Conservation (phyloP, 2,888 invertebrate genomes). For the Acanthoscelides obtectus region DNA sequence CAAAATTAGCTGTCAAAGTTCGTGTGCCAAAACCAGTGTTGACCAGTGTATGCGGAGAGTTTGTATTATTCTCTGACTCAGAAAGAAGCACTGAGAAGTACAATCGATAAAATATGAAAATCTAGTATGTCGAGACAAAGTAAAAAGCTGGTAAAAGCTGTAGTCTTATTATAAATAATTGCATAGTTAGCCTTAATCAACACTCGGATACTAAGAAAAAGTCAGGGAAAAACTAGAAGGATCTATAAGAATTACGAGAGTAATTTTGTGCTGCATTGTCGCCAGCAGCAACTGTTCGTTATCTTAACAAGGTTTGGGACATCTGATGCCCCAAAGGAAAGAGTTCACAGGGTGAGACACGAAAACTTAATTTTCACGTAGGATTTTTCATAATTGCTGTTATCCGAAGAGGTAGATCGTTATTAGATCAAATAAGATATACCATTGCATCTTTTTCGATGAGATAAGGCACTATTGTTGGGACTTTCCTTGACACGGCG, state of each 20-base stretch:
- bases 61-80: too few species aligned
- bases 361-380: too few species aligned
- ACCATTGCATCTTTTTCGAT: too few species aligned
- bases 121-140: neutral
- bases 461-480: too few species aligned
- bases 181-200: neutral
- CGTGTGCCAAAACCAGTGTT: too few species aligned
- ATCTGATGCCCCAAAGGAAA: conserved; percentile 32
- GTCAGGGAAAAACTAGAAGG: neutral
- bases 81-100: neutral
- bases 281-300: conserved; percentile 39
- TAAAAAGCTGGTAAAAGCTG: neutral
- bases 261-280: conserved; percentile 18
- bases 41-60: too few species aligned
- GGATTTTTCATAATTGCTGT: too few species aligned
- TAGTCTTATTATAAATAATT: neutral
- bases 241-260: neutral
- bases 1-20: too few species aligned
- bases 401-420: too few species aligned
- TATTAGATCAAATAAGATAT: too few species aligned
- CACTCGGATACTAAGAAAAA: neutral
- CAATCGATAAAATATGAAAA: neutral
- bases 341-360: conserved; percentile 6
- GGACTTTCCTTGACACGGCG: too few species aligned
- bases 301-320: conserved; percentile 32